Base-by-base conservation (phyloP, 2,888 invertebrate genomes). In the Cephonodes hylas region DNA sequence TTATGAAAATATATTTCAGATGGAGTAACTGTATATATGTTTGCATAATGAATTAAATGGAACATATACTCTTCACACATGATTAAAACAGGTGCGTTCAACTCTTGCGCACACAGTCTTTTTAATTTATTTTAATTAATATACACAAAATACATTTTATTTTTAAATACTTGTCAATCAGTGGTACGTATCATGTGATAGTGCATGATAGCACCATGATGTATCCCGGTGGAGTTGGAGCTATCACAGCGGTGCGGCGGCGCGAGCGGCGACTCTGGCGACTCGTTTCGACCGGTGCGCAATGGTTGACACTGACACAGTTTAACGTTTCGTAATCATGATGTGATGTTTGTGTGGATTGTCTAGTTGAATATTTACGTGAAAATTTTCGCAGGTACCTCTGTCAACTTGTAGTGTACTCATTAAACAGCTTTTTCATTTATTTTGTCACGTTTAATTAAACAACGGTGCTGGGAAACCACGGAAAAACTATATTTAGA, bases 281-380 rank as follows among this genome's bases (percentile, higher is more conserved):
- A 13, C 45, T 46, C 45, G 45, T 7, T 23, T 22, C 13, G 20
- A 38, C 38, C 38, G 27, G 53, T 27, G 31, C 53, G 18, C 53
- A 27, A 53, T 53, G 27, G 53, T 53, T 53, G 53, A 53, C 53
- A 53, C 53, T 53, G 53, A 53, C 53, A 53, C 31, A 53, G 53
- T 18, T 53, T 53, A 18, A 31, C 15, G 31, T 53, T 53, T 53
- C 53, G 53, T 53, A 53, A 53, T 27, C 15, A 27, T 31, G 60
- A 60, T 48, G 60, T 60, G 42, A 48, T 60, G 60, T 53, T 53
- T 18, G 60, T 42, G 42, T 53, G 25, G 38, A 59, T 59, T 59
- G 46, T 59, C 45, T 60, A 60, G 60, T 48, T 48, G 53, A 15
- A 48, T 53, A 25, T 38, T 59, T 59, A 48, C 48, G 60, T 60